A percentile compares a stretch with the other conserved stretches of the same genome.
Conservation (phyloP, 2,888 invertebrate species). For the Lapara coniferarum region DNA sequence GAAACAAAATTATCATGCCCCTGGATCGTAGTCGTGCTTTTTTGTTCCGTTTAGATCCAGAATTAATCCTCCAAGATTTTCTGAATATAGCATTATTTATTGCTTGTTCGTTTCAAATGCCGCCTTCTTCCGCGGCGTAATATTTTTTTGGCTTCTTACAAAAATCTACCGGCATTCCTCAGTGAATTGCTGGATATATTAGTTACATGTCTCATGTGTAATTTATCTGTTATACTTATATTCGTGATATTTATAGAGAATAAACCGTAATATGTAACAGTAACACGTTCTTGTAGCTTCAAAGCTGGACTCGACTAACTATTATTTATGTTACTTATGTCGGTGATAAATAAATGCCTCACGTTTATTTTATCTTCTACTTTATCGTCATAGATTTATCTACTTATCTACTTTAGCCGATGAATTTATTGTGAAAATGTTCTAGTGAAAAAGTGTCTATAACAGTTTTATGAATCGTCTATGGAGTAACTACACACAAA, state of each 20-base stretch:
- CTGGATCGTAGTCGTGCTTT: slow-evolving; percentile 29
- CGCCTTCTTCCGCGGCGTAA: slow-evolving; percentile 30
- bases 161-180: slow-evolving; percentile 41
- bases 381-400: background rate
- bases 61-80: slow-evolving; percentile 45
- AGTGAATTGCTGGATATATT: slow-evolving; percentile 45
- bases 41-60: slow-evolving; percentile 39
- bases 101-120: slow-evolving; percentile 32
- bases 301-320: slow-evolving; percentile 18
- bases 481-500: slow-evolving; percentile 33
- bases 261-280: slow-evolving; percentile 37
- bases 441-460: slow-evolving; percentile 19
- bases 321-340: slow-evolving; percentile 23
- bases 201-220: slow-evolving; percentile 46
- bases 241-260: slow-evolving; percentile 33
- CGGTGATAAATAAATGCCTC: slow-evolving; percentile 15
- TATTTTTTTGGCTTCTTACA: slow-evolving; percentile 42
- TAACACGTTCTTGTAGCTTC: slow-evolving; percentile 27
- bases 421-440: background rate
- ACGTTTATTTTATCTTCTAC: background rate
- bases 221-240: slow-evolving; percentile 43
- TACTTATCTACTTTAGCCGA: background rate
- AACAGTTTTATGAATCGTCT: slow-evolving; percentile 38
- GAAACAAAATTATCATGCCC: slow-evolving; percentile 33
- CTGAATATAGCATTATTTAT: slow-evolving; percentile 44